Evolutionary conservation across 2,888 invertebrate genomes (phyloP).

Genomic region (Eueremaeus valkanovi): DNA sequence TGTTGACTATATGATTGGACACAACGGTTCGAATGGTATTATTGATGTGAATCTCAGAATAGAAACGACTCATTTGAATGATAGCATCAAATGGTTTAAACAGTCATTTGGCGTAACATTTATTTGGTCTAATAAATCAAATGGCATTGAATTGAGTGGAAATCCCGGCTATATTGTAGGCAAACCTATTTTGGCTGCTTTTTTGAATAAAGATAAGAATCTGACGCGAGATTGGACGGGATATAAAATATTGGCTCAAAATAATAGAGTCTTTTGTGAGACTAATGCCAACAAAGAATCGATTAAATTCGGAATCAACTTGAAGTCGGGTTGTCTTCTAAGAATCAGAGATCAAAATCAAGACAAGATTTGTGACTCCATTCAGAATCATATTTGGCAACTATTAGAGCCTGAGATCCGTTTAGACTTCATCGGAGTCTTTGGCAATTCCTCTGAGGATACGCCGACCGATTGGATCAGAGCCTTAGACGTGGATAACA

Average conservation of each 20-base stretch:
- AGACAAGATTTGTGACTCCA: conserved; percentile 2
- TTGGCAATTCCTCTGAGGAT: conserved; percentile 12
- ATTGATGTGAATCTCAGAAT: neutral
- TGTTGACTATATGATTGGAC: conserved; percentile 23
- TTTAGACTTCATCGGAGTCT: conserved; percentile 6
- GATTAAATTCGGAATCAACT: conserved; percentile 23
- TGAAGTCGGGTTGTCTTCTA: conserved; percentile 20
- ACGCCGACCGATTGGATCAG: conserved; percentile 27
- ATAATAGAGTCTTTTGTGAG: conserved; percentile 11
- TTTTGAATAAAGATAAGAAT: conserved; percentile 45
- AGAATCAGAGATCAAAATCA: neutral
- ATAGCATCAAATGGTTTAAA: neutral
- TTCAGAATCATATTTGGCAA: conserved; percentile 22
- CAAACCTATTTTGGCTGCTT: conserved; percentile 61
- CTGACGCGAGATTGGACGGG: conserved; percentile 1
- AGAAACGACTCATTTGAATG: neutral
- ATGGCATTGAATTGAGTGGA: conserved; percentile 59
- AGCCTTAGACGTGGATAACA: neutral
- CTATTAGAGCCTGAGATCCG: neutral
- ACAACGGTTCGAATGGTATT: conserved; percentile 33
- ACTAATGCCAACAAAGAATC: neutral
- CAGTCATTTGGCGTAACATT: conserved; percentile 12
- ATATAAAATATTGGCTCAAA: conserved; percentile 18
- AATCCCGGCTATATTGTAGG: conserved; percentile 69
- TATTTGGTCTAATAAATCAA: neutral